phyloP scores from a whole-genome alignment of 2,797 vertebrate species.

The Chloroceryle inda region DNA sequence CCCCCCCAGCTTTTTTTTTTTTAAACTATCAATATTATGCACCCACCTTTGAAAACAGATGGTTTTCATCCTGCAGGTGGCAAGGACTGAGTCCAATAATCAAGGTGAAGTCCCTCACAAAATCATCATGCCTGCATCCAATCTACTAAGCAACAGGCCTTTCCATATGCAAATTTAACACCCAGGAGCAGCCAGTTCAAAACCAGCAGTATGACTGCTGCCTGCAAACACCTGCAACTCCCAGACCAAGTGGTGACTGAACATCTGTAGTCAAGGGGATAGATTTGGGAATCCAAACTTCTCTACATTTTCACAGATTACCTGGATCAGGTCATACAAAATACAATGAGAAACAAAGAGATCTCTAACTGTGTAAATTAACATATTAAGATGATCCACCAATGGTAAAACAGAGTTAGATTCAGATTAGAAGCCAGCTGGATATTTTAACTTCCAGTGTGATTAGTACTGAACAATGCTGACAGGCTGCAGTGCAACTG shows the following conservation, averaged over 20 bases:
- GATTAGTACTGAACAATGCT: background rate
- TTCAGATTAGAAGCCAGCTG: background rate
- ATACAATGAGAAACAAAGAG: background rate
- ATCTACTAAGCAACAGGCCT: background rate
- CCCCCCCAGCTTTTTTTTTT: too few relatives aligned
- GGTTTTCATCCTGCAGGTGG: background rate
- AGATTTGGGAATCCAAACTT: background rate
- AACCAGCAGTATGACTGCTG: background rate
- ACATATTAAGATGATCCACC: background rate
- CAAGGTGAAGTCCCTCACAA: background rate
- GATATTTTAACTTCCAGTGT: background rate
- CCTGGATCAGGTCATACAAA: background rate
- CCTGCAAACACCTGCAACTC: background rate
- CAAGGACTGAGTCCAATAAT: fast-evolving
- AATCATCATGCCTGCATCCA: background rate
- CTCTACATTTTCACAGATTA: background rate
- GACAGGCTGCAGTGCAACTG: background rate
- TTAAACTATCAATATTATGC: background rate
- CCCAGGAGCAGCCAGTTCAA: background rate
- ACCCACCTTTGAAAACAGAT: background rate
- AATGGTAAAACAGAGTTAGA: background rate
- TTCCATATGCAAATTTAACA: background rate
- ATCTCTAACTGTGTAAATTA: background rate
- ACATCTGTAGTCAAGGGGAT: background rate
- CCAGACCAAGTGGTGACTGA: background rate